Percentiles rank a stretch among this genome's conserved stretches.
Conservation (phyloP, 2,888 invertebrate genomes). For the Uloborus plumipes region DNA sequence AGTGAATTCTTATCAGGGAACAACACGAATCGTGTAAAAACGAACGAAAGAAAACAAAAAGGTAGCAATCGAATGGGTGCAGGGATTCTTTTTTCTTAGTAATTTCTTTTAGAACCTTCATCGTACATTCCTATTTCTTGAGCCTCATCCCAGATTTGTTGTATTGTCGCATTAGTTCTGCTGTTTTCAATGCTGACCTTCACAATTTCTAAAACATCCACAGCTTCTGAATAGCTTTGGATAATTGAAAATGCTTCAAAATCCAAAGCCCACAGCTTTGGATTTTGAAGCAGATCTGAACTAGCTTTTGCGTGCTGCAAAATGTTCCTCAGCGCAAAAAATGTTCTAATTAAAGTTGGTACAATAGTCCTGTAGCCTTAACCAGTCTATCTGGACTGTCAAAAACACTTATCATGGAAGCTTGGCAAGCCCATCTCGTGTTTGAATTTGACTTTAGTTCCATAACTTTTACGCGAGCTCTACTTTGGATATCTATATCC, state of each 20-base stretch:
- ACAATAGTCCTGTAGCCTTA: neutral
- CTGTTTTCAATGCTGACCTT: neutral
- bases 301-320: neutral
- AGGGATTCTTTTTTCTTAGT: too few relatives aligned
- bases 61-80: too few relatives aligned
- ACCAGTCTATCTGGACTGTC: conserved; percentile 1
- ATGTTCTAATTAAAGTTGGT: neutral
- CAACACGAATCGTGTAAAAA: too few relatives aligned
- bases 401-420: neutral
- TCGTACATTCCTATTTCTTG: neutral
- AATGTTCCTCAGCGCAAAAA: neutral
- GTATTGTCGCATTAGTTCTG: neutral
- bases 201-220: neutral
- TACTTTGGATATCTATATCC: conserved; percentile 1
- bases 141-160: neutral
- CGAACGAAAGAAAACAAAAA: too few relatives aligned
- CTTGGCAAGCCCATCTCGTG: too few relatives aligned
- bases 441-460: conserved; percentile 15
- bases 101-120: neutral
- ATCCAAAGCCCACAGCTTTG: too few relatives aligned
- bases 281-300: conserved; percentile 9
- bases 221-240: neutral
- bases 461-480: neutral
- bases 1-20: too few relatives aligned
- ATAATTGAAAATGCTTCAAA: too few relatives aligned